Percentiles rank a stretch among this genome's conserved stretches.
phyloP scores from a whole-genome alignment of 2,113 vertebrate genomes.

The Gambusia affinis region DNA sequence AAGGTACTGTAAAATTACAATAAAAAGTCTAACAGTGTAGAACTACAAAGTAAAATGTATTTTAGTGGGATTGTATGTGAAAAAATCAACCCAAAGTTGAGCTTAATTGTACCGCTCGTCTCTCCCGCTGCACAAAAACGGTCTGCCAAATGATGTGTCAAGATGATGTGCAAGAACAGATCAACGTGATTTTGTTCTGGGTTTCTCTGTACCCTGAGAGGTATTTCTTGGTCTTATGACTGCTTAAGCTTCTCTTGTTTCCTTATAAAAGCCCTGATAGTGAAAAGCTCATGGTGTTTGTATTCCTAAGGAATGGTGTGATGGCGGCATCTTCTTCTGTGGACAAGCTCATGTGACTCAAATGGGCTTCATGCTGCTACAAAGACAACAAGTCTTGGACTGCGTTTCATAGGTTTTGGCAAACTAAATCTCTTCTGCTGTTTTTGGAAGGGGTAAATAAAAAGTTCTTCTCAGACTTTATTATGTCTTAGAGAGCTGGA shows the following conservation, averaged over 20 bases:
- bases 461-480: background rate
- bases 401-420: background rate
- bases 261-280: background rate
- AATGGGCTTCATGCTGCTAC: background rate
- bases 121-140: background rate
- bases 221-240: background rate
- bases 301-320: background rate
- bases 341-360: background rate
- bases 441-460: background rate
- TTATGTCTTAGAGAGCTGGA: no score
- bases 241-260: background rate
- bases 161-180: background rate
- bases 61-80: no score
- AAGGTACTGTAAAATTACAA: no score
- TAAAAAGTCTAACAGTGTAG: no score
- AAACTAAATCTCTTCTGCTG: background rate
- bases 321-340: background rate
- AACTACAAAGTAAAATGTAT: no score
- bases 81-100: no score
- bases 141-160: background rate
- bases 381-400: background rate
- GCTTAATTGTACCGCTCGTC: background rate
- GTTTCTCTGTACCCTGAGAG: background rate
- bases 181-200: background rate
- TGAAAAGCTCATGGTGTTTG: no score